Evolutionary conservation across 2,797 vertebrate genomes (phyloP), one percentile per base, ranked within the genome.

Genomic region (Coreius guichenoti): DNA sequence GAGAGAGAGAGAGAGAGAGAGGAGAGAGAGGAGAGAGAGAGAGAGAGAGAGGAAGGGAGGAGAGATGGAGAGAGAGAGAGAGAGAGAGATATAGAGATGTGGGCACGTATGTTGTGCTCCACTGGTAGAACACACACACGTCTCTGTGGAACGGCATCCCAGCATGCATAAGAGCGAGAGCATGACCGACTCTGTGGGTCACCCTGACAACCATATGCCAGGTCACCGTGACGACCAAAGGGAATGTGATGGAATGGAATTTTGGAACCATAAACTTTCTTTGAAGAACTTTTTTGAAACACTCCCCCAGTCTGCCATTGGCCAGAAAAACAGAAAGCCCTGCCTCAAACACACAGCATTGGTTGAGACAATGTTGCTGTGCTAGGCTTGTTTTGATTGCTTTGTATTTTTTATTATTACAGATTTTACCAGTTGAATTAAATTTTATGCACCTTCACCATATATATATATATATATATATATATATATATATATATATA

Each of bases 51-150:
- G 89, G 90, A 82, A 86, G 85, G 51, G 82, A 86, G 90, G n/a
- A 89, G 65, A 84, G 87, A 90, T 91, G 91, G 91, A 80, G 74
- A 63, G 74, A 77, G 74, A 77, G 87, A 88, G 87, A 84, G 89
- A 80, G 73, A 67, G 73, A 77, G 74, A 77, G 87, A 88, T 87
- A 83, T 89, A 75, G 75, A 89, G 74, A 85, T 75, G 83, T 89
- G 90, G 89, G 89, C 84, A 87, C 91, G 92, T 75, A 90, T 69
- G 90, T 72, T 73, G 86, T 90, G 91, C 86, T 81, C 87, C 84
- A 83, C 56, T 86, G 86, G 78, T 85, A 90, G 91, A 90, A 90
- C 91, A 94, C 92, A 92, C 86, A 90, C 85, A 74, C 56, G 86
- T 87, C 83, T 86, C 87, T 94, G 92, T 93, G 91, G 82, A 23